Conservation (phyloP, 2,888 invertebrate species). For the Tipula helvola region DNA sequence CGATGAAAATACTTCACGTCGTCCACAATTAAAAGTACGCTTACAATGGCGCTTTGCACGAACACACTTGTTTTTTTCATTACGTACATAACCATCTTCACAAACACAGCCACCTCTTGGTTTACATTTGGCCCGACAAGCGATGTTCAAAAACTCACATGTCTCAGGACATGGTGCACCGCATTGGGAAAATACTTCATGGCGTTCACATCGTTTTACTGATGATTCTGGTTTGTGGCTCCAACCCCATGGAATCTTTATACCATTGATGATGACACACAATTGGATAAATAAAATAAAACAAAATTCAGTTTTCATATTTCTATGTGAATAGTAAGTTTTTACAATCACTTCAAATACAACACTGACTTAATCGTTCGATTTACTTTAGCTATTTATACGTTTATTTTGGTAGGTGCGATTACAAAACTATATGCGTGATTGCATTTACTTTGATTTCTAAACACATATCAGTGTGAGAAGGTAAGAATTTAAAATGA, state of each 20-base stretch:
- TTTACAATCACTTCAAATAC: neutral
- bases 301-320: neutral
- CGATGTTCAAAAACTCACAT: neutral
- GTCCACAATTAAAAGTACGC: neutral
- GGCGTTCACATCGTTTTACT: neutral
- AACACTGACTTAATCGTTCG: neutral
- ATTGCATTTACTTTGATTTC: neutral
- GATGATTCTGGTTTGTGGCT: neutral
- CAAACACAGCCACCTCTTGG: neutral
- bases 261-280: neutral
- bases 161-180: neutral
- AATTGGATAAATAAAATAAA: neutral
- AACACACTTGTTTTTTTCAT: neutral
- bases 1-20: neutral
- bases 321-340: neutral
- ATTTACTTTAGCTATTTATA: neutral
- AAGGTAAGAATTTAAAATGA: neutral
- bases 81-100: neutral
- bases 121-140: neutral
- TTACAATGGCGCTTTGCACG: neutral
- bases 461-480: neutral
- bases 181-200: neutral
- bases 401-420: neutral
- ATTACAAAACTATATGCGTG: neutral
- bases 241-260: neutral